Evolutionary conservation across 2,113 vertebrate species (phyloP).

Genomic region (Urocynchramus pylzowi): DNA sequence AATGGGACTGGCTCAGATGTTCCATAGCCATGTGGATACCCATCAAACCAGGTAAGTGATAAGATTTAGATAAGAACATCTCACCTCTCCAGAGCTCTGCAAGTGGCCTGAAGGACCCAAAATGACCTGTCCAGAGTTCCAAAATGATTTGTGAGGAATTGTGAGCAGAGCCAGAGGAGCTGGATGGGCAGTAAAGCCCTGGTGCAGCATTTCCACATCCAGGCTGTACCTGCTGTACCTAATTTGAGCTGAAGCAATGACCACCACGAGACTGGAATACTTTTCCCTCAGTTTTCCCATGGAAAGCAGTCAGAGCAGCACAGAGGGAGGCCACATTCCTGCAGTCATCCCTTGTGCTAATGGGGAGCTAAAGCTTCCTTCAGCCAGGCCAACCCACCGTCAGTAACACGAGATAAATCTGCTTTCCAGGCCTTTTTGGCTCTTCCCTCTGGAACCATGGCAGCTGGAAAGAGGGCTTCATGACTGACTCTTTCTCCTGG

Average conservation of each 20-base stretch:
- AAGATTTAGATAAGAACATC: background rate
- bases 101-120: background rate
- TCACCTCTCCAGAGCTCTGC: background rate
- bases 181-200: background rate
- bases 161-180: background rate
- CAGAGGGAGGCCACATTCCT: background rate
- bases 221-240: background rate
- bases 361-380: background rate
- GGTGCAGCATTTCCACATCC: background rate
- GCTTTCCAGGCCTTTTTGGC: background rate
- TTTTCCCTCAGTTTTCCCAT: background rate
- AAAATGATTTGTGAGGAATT: background rate
- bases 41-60: background rate
- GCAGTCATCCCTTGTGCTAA: background rate
- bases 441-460: background rate
- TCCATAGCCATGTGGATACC: accelerated
- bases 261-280: accelerated
- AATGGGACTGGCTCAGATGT: background rate
- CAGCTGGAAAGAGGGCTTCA: background rate
- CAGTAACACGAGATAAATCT: conserved; percentile 8
- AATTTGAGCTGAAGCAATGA: background rate
- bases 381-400: background rate
- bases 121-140: background rate
- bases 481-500: background rate
- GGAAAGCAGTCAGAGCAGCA: background rate